phyloP scores from a whole-genome alignment of 2,888 invertebrate species.

The Hartigia nigra region DNA sequence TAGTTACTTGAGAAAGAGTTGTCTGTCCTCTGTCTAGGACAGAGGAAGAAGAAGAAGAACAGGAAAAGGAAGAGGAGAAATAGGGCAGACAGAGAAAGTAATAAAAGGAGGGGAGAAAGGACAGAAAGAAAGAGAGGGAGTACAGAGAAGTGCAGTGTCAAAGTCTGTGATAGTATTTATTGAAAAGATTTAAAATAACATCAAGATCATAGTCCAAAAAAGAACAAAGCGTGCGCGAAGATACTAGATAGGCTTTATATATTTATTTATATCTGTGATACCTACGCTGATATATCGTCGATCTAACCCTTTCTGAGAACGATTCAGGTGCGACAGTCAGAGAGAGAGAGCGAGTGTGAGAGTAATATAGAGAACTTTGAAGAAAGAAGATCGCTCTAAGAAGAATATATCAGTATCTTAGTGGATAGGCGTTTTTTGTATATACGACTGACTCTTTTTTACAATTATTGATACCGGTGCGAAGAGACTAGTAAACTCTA shows the following conservation, averaged over 20 bases:
- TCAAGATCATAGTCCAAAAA: conserved; percentile 12
- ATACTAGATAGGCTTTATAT: conserved; percentile 60
- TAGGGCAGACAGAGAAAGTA: conserved; percentile 12
- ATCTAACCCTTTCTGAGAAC: conserved; percentile 28
- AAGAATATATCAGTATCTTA: conserved; percentile 50
- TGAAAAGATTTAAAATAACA: conserved; percentile 44
- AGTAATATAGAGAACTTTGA: not conserved
- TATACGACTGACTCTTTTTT: conserved; percentile 66
- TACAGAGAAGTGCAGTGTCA: conserved; percentile 48
- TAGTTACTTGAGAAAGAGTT: conserved; percentile 11
- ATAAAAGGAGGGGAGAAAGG: not conserved
- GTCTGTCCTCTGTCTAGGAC: conserved; percentile 1
- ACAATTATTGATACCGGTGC: conserved; percentile 58
- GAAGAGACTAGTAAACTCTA: conserved; percentile 25
- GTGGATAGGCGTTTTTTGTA: conserved; percentile 61
- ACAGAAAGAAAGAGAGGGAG: conserved; percentile 18
- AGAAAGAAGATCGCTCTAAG: conserved; percentile 11
- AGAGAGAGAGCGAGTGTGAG: conserved; percentile 16
- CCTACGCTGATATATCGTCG: conserved; percentile 56
- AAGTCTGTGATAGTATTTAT: conserved; percentile 65
- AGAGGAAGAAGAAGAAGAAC: conserved; percentile 9
- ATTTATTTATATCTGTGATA: conserved; percentile 67
- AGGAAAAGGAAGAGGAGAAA: conserved; percentile 12
- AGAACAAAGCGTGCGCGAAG: conserved; percentile 23
- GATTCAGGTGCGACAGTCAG: conserved; percentile 11